phyloP scores from a whole-genome alignment of 1,140 invertebrate species.

The Procambarus clarkii region DNA sequence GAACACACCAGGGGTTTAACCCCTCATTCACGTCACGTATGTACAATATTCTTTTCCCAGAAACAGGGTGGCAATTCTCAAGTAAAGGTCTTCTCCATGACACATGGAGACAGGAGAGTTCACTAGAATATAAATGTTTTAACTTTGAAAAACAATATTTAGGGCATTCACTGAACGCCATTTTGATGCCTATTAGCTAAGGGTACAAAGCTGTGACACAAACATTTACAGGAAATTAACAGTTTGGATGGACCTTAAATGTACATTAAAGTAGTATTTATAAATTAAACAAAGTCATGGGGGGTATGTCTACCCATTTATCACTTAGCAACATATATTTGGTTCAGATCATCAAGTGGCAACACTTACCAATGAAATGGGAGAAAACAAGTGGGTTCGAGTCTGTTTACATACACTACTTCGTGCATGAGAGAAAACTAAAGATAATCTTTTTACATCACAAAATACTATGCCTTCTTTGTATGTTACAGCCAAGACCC shows the following conservation, averaged over 20 bases:
- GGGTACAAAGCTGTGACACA: slow-evolving; percentile 62
- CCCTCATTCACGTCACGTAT: background rate
- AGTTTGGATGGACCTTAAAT: slow-evolving; percentile 70
- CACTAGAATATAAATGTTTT: slow-evolving; percentile 43
- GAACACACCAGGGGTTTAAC: background rate
- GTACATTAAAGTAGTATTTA: slow-evolving; percentile 67
- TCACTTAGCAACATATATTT: slow-evolving; percentile 67
- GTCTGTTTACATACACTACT: slow-evolving; percentile 20
- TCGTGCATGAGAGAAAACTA: slow-evolving; percentile 32
- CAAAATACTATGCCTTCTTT: slow-evolving; percentile 21
- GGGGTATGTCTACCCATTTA: slow-evolving; percentile 54
- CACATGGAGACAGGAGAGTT: slow-evolving; percentile 45
- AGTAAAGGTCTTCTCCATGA: slow-evolving; percentile 50
- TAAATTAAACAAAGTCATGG: slow-evolving; percentile 67
- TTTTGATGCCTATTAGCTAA: slow-evolving; percentile 31
- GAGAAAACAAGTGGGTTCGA: slow-evolving; percentile 40
- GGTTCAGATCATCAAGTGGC: slow-evolving; percentile 65
- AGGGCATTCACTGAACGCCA: slow-evolving; percentile 60
- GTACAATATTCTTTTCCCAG: slow-evolving; percentile 21
- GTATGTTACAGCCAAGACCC: slow-evolving; percentile 25
- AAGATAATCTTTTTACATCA: slow-evolving; percentile 41
- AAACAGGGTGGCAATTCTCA: slow-evolving; percentile 22
- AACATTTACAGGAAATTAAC: slow-evolving; percentile 68
- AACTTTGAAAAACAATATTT: slow-evolving; percentile 62
- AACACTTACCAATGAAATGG: slow-evolving; percentile 42